phyloP scores from a whole-genome alignment of 2,888 invertebrate genomes.

The Eristalinus sepulchralis region DNA sequence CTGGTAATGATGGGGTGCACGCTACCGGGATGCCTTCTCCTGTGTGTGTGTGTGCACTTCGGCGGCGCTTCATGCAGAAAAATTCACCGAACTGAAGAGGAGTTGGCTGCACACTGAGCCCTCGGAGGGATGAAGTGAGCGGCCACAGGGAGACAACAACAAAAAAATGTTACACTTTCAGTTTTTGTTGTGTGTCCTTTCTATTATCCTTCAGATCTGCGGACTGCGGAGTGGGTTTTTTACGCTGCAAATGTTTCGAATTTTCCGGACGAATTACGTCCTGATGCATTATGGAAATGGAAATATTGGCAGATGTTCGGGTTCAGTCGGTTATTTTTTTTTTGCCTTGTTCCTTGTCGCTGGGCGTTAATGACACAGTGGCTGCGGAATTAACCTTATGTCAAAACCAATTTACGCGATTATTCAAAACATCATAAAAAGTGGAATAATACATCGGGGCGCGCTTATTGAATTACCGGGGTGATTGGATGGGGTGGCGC shows the following conservation, averaged over 20 bases:
- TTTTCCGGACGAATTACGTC: constrained; percentile 66
- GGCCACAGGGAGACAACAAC: constrained; percentile 3
- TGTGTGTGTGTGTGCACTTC: background rate
- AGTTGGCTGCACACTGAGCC: background rate
- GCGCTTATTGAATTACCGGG: constrained; percentile 42
- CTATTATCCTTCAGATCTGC: constrained; percentile 48
- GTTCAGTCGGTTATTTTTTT: constrained; percentile 51
- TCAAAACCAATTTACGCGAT: constrained; percentile 70
- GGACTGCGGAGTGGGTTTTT: constrained; percentile 45
- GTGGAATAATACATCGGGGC: constrained; percentile 3
- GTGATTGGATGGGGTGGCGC: constrained; percentile 54
- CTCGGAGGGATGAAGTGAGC: constrained; percentile 13
- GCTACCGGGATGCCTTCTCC: constrained; percentile 1
- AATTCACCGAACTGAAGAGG: constrained; percentile 20
- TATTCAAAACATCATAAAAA: constrained; percentile 52
- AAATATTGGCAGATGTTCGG: constrained; percentile 69
- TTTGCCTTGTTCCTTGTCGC: constrained; percentile 32
- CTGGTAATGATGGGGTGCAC: constrained; percentile 77
- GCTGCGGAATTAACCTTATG: constrained; percentile 67
- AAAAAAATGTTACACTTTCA: constrained; percentile 54
- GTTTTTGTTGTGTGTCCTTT: constrained; percentile 58
- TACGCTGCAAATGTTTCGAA: constrained; percentile 64
- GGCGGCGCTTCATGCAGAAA: constrained; percentile 42
- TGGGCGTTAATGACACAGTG: constrained; percentile 69
- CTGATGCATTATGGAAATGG: constrained; percentile 63